Base-by-base conservation (phyloP, 2,113 vertebrate genomes). In the Halichoerus grypus region DNA sequence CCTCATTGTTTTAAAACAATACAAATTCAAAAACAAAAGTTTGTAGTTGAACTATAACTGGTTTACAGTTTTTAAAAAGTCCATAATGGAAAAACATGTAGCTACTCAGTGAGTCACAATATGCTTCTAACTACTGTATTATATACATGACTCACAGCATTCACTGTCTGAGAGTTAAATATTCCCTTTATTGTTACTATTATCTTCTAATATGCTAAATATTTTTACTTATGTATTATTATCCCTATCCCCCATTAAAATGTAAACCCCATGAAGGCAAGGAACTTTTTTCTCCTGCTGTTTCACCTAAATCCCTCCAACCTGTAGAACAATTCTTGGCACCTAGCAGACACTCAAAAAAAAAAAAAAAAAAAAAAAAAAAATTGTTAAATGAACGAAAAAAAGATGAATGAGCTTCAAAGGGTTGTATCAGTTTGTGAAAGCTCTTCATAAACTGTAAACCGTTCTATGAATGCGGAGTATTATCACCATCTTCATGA, bases 391-490 rank as follows among this genome's bases (percentile, higher is more conserved):
- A 76, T 67, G 15, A 95, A 53, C 36, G 85, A 19, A 55, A 83
- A 80, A 91, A 95, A 36, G 59, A 57, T 69, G 59, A 93, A 31
- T 59, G 4, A 74, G 18, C 7, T 71, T 87, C 55, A 92, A 46
- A 76, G n/a, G 28, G 0, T 74, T 94, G 16, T 33, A 53, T 51
- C 33, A 63, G 33, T 96, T 86, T 22, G 31, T 88, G 9, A 93
- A 97, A 80, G 39, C 28, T 95, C 24, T 86, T 85, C 82, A 39
- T 59, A 95, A 94, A 95, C 18, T 77, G 0, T 31, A 89, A 89
- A 80, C 26, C 12, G 74, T 51, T 94, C 10, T 86, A 87, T 6
- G 85, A 36, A 51, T 71, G 39, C 21, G 92, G 28, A 93, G 3
- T 67, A 85, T 80, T 57, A 79, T 71, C 42, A 55, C 22, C 39